phyloP scores from a whole-genome alignment of 2,113 vertebrate genomes.

The Porphyrio hochstetteri region DNA sequence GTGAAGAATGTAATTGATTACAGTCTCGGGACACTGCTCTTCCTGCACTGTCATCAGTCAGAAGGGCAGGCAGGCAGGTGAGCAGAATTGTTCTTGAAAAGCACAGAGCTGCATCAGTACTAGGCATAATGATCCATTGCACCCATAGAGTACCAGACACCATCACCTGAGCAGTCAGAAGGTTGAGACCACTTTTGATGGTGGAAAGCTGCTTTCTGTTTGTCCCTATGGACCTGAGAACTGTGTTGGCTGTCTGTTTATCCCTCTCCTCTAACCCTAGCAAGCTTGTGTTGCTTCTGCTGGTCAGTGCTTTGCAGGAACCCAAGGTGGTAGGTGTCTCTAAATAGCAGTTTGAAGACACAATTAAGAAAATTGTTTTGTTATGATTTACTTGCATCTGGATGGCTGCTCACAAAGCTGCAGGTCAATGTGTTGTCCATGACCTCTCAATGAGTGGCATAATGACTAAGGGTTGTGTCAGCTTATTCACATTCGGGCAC shows the following conservation, averaged over 20 bases:
- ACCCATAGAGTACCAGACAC: neutral
- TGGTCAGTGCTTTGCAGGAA: neutral
- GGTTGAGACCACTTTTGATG: neutral
- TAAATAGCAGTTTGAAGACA: neutral
- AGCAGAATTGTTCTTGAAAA: neutral
- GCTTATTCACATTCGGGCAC: neutral
- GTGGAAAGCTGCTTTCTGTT: neutral
- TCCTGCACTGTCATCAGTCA: neutral
- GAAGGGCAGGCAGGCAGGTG: neutral
- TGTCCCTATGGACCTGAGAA: neutral
- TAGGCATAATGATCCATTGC: neutral
- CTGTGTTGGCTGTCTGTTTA: neutral
- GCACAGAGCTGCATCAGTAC: neutral
- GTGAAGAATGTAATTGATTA: neutral
- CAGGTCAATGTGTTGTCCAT: neutral
- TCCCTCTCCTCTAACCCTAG: neutral
- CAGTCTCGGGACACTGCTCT: neutral
- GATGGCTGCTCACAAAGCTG: neutral
- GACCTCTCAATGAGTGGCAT: neutral
- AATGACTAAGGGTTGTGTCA: neutral
- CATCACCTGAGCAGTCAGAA: neutral
- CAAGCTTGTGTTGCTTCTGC: neutral
- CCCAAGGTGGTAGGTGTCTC: neutral
- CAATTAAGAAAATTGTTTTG: neutral
- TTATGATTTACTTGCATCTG: neutral